Base-by-base conservation (phyloP, 2,113 vertebrate genomes). In the Chionomys nivalis region DNA sequence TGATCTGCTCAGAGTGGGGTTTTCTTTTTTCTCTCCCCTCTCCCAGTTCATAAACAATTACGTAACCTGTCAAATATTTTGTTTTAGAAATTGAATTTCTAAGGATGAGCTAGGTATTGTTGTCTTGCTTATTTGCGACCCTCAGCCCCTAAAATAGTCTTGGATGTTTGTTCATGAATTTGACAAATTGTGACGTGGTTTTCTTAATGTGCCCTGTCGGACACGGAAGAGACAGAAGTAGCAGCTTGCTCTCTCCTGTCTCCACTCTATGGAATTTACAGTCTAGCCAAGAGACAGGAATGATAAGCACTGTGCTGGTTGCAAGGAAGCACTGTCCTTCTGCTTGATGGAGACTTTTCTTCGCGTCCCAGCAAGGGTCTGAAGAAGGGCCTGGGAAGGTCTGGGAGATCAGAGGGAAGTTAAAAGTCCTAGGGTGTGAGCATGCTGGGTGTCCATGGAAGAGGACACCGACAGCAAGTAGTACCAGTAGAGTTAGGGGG, bases 21-120 rank as follows among this genome's bases (percentile, higher is more conserved):
- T 76, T 79, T 68, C 19, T 58, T 82, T n/a, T 82, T 52, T 31
- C 36, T 61, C 31, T 63, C 23, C 10, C 39, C 9, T 21, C 28
- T 2, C 24, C 58, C 75, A 49, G 58, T 91, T 94, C 82, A 79
- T 19, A 83, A n/a, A 39, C 73, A 91, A 81, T 83, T 87, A 72
- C 72, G 33, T 87, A 88, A 90, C 52, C 72, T 61, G 92, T 28
- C 78, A 49, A 75, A 89, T n/a, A 47, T 76, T 75, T 92, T 82
- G 88, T n/a, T 94, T 88, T 33, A 47, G 61, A 78, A 79, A 90
- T 9, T 24, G 26, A 52, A n/a, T 11, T 39, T 91, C 21, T 7
- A 31, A 36, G 44, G 8, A 47, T 13, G 55, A 58, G 26, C 19
- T 49, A 52, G 31, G 33, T 78, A 52, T 55, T 12, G 10, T 44